phyloP scores from a whole-genome alignment of 2,797 vertebrate species.

The Cryptoblepharus egeriae region DNA sequence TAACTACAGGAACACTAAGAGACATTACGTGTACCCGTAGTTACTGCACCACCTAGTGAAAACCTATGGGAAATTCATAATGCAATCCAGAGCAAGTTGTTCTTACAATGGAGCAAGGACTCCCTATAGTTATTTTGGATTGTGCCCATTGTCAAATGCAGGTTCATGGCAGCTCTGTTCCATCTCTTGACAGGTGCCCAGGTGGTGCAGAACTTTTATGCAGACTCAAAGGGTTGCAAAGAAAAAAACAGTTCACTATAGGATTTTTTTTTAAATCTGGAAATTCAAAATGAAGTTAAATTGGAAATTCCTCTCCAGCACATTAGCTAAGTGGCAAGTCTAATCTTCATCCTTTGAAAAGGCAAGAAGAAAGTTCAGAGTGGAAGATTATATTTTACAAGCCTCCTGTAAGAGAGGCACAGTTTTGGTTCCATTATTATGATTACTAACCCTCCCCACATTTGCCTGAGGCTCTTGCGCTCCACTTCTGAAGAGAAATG shows the following conservation, averaged over 20 bases:
- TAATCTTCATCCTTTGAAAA: constrained; percentile 18
- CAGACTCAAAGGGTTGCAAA: background rate
- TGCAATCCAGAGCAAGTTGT: too few species aligned
- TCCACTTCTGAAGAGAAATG: constrained; percentile 33
- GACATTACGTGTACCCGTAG: too few species aligned
- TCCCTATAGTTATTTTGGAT: too few species aligned
- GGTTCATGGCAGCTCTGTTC: background rate
- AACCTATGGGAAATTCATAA: too few species aligned
- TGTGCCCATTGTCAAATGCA: too few species aligned
- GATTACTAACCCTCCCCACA: background rate
- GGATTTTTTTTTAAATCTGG: constrained; percentile 6
- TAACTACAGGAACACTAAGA: too few species aligned
- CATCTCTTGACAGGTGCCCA: background rate
- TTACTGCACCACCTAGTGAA: too few species aligned
- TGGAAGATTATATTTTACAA: constrained; percentile 26
- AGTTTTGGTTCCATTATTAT: constrained; percentile 33
- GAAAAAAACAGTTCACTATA: background rate
- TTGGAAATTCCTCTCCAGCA: accelerated
- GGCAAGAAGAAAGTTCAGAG: constrained; percentile 3
- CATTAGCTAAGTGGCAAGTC: background rate
- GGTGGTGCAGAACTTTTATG: background rate
- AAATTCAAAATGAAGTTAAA: constrained; percentile 23
- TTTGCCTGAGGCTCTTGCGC: constrained; percentile 20
- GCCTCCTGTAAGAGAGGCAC: constrained; percentile 29
- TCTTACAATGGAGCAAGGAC: too few species aligned